A percentile compares a stretch with the other conserved stretches of the same genome.
phyloP scores from a whole-genome alignment of 2,797 vertebrate genomes.

The Odontamblyopus lacepedii region DNA sequence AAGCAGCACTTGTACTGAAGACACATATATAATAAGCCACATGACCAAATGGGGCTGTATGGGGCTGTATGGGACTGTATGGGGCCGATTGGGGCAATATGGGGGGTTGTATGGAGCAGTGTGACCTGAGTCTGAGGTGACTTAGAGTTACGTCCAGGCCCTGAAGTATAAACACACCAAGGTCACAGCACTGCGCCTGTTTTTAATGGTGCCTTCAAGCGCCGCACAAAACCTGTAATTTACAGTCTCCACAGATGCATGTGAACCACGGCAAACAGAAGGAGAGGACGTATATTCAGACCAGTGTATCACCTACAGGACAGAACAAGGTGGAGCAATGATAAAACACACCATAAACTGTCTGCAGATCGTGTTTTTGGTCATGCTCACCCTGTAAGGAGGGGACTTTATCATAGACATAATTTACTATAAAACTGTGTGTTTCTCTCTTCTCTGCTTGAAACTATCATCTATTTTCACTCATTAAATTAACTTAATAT shows the following conservation, averaged over 20 bases:
- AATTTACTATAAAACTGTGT: too few relatives aligned
- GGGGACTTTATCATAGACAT: background rate
- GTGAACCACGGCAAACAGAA: background rate
- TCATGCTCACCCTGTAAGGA: background rate
- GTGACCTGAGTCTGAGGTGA: constrained; percentile 1
- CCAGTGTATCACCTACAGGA: background rate
- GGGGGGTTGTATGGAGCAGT: background rate
- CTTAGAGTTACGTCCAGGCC: constrained; percentile 23
- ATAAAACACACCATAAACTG: background rate
- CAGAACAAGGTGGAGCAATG: background rate
- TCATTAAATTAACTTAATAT: too few relatives aligned
- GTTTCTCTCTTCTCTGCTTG: too few relatives aligned
- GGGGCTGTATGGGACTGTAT: constrained; percentile 3
- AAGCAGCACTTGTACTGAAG: background rate
- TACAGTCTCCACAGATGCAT: background rate
- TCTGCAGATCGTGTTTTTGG: background rate
- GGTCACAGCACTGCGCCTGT: constrained; percentile 30
- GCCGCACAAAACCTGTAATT: constrained; percentile 19
- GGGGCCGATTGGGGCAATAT: too few relatives aligned
- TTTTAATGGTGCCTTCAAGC: constrained; percentile 29
- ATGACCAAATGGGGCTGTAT: background rate
- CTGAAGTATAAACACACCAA: constrained; percentile 31
- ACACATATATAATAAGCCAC: background rate
- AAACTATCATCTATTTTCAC: too few relatives aligned
- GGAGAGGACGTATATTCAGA: background rate